These are phyloP conservation scores for Spongilla lacustris DNA, from an alignment of 37 sponge, comb jelly and placozoan genomes.

Conservation along the genomic window DNA sequence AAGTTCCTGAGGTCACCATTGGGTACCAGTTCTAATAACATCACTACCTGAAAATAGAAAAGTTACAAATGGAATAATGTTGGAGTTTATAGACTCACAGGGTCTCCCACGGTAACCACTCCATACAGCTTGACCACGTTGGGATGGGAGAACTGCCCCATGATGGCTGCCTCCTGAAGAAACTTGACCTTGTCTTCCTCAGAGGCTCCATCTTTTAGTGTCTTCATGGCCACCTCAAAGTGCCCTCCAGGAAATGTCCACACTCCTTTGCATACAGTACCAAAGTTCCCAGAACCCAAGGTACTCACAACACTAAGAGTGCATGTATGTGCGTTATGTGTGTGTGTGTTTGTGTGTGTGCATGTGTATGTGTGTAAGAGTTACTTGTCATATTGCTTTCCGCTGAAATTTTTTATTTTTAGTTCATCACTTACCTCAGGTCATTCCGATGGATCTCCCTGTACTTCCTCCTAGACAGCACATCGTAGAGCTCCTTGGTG, in stretches of 20 bases:
- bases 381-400: too few relatives aligned
- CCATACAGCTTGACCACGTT: conserved; percentile 67
- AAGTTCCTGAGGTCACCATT: conserved; percentile 46
- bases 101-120: conserved; percentile 61
- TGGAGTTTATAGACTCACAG: conserved; percentile 37
- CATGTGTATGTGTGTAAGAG: too few relatives aligned
- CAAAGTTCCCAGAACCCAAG: conserved; percentile 57
- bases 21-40: conserved; percentile 60
- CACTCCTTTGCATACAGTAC: conserved; percentile 24
- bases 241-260: conserved; percentile 9
- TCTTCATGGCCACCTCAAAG: conserved; percentile 39
- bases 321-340: too few relatives aligned
- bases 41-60: conserved; percentile 29
- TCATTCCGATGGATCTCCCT: conserved; percentile 1
- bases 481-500: conserved; percentile 26
- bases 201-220: neutral
- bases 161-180: conserved; percentile 77
- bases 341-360: too few relatives aligned
- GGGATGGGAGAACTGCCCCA: conserved; percentile 76
- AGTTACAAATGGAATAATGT: neutral
- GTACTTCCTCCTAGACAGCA: conserved; percentile 19
- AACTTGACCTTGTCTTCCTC: conserved; percentile 52
- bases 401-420: too few relatives aligned
- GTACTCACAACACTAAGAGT: too few relatives aligned
- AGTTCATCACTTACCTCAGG: too few relatives aligned